Evolutionary conservation across 2,888 invertebrate species (phyloP), one percentile per base, ranked within the genome.

Genomic region (Nephrotoma guestfalica): DNA sequence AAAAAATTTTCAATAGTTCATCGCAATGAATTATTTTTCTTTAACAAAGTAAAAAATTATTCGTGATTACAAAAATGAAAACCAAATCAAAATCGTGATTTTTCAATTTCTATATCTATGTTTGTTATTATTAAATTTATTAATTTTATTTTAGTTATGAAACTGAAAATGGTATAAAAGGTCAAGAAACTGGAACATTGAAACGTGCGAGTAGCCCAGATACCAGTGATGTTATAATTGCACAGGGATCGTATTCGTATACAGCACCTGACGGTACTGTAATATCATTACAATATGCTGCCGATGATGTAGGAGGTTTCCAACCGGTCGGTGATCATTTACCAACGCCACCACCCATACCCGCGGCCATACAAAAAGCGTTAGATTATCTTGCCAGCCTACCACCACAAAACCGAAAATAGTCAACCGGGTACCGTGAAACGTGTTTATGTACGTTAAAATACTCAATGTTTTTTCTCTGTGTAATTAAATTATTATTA

Each of bases 161-260:
- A 92, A 94, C 96, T 30, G 96, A 95, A 87, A 96, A 96, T 89
- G 96, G 96, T 87, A 96, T 96, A 87, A 95, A 96, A 90, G 96
- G 95, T 0, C 94, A 96, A 90, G 96, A 96, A 41, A 90, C 94
- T 15, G 96, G 96, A 15, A 94, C 95, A 41, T 90, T 96, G 89
- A 96, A 96, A 92, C 95, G 95, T 89, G 94, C 95, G 7, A 93
- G 93, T 86, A 93, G 94, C 86, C 93, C 95, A 0, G 95, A 96
- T 88, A 92, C 93, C 4, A 93, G 93, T 88, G 94, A 95, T 90
- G 95, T 94, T 18, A 94, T 95, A 87, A 92, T 94, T 18, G 94
- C 94, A 3, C 93, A 94, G 89, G 96, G 96, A 41, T 93, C 93
- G 0, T 94, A 92, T 88, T 94, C 94, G 86, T 95, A 95, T 90